These are phyloP conservation scores for Sebastes hubbsi DNA, from an alignment of 2,797 vertebrate species.

Conservation along the genomic window DNA sequence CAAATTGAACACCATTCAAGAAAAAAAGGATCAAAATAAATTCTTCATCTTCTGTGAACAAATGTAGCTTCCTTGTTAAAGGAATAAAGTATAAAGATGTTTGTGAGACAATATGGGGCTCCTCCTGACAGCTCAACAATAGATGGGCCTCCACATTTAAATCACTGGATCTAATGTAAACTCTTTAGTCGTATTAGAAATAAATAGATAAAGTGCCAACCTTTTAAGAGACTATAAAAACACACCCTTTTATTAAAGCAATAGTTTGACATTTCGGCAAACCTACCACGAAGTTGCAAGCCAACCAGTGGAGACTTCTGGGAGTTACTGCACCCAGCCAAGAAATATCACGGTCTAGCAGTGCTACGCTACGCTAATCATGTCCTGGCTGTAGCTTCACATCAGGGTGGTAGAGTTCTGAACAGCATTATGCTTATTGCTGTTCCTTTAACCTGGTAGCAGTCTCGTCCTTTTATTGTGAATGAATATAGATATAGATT, in stretches of 20 bases:
- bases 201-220: not conserved
- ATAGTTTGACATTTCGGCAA: not conserved
- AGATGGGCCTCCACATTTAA: not conserved
- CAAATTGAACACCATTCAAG: not conserved
- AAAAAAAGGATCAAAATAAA: not conserved
- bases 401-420: not conserved
- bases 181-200: not conserved
- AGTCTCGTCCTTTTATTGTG: not conserved
- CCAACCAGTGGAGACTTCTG: no score
- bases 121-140: not conserved
- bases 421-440: not conserved
- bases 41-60: not conserved
- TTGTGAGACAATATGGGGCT: not conserved
- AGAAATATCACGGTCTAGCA: no score
- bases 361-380: no score
- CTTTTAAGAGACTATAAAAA: not conserved
- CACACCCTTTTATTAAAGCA: not conserved
- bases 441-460: not conserved
- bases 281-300: no score
- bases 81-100: not conserved
- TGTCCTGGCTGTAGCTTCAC: not conserved
- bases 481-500: not conserved
- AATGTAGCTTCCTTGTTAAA: not conserved
- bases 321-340: no score
- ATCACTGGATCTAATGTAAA: not conserved